Evolutionary conservation across 1,140 invertebrate genomes (phyloP).

Genomic region (Steinernema feltiae): DNA sequence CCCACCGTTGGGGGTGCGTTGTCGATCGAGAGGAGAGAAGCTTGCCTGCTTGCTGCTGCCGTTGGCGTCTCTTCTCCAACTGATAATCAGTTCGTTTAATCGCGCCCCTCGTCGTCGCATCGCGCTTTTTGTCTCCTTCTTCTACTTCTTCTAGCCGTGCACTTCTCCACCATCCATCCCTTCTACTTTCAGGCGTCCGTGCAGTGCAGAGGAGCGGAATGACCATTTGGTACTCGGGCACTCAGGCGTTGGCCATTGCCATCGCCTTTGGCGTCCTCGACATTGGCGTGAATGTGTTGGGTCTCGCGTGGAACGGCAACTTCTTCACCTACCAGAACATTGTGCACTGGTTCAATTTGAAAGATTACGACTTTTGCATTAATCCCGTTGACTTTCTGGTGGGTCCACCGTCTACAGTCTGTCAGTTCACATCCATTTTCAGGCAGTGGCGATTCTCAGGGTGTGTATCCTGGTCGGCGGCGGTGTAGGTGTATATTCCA

Average conservation of each 20-base stretch:
- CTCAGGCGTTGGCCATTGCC: conserved; percentile 46
- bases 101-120: neutral
- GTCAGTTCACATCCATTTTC: conserved; percentile 15
- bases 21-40: conserved; percentile 2
- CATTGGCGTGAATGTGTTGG: conserved; percentile 46
- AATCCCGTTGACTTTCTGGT: conserved; percentile 57
- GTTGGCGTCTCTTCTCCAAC: neutral
- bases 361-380: conserved; percentile 47
- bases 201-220: too few species aligned
- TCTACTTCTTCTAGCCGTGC: neutral
- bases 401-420: neutral
- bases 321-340: conserved; percentile 56
- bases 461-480: conserved; percentile 50
- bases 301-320: conserved; percentile 54
- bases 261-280: conserved; percentile 43
- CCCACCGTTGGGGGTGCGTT: neutral
- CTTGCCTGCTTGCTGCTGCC: conserved; percentile 18
- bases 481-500: conserved; percentile 51
- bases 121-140: conserved; percentile 15
- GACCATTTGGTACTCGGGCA: conserved; percentile 45
- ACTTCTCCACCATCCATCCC: neutral
- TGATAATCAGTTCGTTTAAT: conserved; percentile 17
- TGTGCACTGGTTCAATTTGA: conserved; percentile 54
- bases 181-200: conserved; percentile 18
- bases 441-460: conserved; percentile 50